Evolutionary conservation across 2,113 vertebrate species (phyloP), one percentile per base, ranked within the genome.

Genomic region (Zosterops hypoxanthus): DNA sequence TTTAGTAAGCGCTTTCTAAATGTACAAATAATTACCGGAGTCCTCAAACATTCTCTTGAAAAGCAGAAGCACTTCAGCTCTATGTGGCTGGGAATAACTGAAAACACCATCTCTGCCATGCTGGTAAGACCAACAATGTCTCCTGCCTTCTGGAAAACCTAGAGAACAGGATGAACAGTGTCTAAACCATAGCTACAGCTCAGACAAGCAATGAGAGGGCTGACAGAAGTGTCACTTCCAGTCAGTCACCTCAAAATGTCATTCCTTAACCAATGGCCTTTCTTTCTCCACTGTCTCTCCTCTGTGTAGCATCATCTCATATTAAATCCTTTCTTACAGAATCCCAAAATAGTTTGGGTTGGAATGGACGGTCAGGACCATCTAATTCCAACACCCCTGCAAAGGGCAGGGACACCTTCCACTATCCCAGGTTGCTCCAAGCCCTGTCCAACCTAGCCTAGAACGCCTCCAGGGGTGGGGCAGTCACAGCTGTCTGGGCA

Each of bases 101-200:
- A 59, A 91, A 81, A 70, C 23, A 50, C 22, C 34, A 59, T 25
- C 55, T 90, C 64, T 84, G 42, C 75, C 41, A 59, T 0, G 0
- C 55, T 57, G 84, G 7, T 68, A 61, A 72, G n/a, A 36, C 8
- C 13, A 24, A 69, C 23, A 10, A 25, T 55, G 61, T 89, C 85
- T 96, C 86, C 78, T 88, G 60, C 49, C 29, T 86, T 44, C 46
- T 21, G 52, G 50, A 76, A 81, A 82, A 76, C 82, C 88, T 95
- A 73, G 28, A 53, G 85, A 81, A 94, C 20, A 87, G 21, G 66
- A 84, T 36, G 10, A 59, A 26, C 21, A 25, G 44, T 7, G 1
- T 31, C 34, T 76, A 49, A 94, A 75, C 42, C 69, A 91, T 41
- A 81, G 34, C 47, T 69, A 49, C 23, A 88, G 53, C n/a, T 85